Conservation (phyloP, 2,797 vertebrate species). For the Cyprinella venusta region DNA sequence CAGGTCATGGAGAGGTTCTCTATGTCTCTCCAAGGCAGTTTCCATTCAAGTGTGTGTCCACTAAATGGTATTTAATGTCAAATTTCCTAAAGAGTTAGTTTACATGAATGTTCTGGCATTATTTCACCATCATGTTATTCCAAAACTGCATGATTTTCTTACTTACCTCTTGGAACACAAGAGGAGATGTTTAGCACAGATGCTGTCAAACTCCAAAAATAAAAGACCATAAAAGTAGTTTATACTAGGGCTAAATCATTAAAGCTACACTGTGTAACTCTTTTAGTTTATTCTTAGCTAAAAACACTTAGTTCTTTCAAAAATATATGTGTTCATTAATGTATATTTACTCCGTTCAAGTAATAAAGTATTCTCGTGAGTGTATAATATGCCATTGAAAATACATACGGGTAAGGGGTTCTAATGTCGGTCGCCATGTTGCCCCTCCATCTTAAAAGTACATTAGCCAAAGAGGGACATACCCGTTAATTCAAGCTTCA, state of each 20-base stretch:
- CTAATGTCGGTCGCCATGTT: too few relatives aligned
- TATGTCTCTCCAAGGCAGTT: not conserved
- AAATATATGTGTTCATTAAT: too few relatives aligned
- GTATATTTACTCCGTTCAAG: too few relatives aligned
- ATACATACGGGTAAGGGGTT: too few relatives aligned
- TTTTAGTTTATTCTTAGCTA: too few relatives aligned
- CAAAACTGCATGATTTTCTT: not conserved
- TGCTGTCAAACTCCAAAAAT: not conserved
- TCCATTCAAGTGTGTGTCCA: not conserved
- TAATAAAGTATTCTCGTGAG: too few relatives aligned
- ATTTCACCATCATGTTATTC: not conserved
- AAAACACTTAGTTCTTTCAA: too few relatives aligned
- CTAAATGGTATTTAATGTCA: not conserved
- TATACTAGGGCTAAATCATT: not conserved
- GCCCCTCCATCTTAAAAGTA: too few relatives aligned
- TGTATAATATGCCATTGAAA: too few relatives aligned
- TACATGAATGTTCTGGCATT: not conserved
- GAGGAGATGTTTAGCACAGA: not conserved
- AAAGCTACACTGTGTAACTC: too few relatives aligned
- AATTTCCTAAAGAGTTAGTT: not conserved
- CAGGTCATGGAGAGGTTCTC: conserved; percentile 15
- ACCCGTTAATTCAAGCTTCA: too few relatives aligned
- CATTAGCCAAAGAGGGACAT: too few relatives aligned
- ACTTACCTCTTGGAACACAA: not conserved
- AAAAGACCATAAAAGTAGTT: not conserved